These are phyloP conservation scores for Camptogramma bilineatum DNA, from an alignment of 2,888 invertebrate genomes.

Conservation along the genomic window DNA sequence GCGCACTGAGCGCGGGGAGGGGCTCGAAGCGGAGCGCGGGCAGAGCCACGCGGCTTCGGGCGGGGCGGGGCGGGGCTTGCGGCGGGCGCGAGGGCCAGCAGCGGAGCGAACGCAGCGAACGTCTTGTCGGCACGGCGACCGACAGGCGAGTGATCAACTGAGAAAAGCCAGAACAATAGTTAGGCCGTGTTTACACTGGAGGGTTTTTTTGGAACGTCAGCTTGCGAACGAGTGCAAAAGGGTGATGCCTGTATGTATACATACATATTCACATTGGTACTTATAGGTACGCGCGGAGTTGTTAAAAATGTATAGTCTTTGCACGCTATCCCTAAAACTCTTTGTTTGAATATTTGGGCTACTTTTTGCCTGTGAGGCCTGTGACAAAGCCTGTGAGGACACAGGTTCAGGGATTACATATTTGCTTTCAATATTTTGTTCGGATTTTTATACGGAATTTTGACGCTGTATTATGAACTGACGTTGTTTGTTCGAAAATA, in stretches of 20 bases:
- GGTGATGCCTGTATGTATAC: slow-evolving; percentile 19
- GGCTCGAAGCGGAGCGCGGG: too few species aligned
- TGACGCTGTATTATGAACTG: too few species aligned
- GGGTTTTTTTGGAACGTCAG: slow-evolving; percentile 51
- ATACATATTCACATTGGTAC: slow-evolving; percentile 19
- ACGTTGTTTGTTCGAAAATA: neutral
- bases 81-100: too few species aligned
- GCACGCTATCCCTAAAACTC: slow-evolving; percentile 12
- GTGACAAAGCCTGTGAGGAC: neutral
- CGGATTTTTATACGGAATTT: neutral
- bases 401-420: neutral
- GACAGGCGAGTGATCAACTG: too few species aligned
- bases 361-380: too few species aligned
- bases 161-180: slow-evolving; percentile 70
- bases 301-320: slow-evolving; percentile 34
- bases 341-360: slow-evolving; percentile 20
- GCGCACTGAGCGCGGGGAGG: too few species aligned
- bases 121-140: too few species aligned
- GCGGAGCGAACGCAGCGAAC: too few species aligned
- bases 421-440: neutral
- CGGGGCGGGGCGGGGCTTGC: too few species aligned
- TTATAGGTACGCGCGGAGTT: slow-evolving; percentile 16
- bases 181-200: slow-evolving; percentile 63
- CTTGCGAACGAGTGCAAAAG: slow-evolving; percentile 42
- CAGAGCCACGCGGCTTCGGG: too few species aligned